phyloP scores from a whole-genome alignment of 2,797 vertebrate species.

The Psittacula echo region DNA sequence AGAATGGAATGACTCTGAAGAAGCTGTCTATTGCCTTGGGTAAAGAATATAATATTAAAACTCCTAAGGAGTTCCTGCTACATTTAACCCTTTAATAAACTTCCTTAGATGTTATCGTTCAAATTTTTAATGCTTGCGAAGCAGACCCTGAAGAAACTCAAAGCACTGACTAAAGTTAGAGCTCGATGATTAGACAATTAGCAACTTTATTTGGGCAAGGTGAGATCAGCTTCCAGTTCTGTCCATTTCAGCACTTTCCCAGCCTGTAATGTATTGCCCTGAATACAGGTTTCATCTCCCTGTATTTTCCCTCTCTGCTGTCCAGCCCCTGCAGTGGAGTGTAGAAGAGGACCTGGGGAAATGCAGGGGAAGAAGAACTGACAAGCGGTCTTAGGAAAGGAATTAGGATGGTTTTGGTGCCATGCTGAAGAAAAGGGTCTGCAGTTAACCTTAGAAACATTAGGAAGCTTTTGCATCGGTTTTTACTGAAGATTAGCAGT shows the following conservation, averaged over 20 bases:
- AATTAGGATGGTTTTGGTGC: not conserved
- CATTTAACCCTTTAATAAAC: conserved; percentile 46
- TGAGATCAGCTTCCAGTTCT: not conserved
- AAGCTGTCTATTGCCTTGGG: conserved; percentile 41
- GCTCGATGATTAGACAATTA: not conserved
- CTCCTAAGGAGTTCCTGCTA: not conserved
- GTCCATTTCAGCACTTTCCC: not conserved
- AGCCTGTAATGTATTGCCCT: not conserved
- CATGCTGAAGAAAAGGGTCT: not conserved
- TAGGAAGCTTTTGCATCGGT: not conserved
- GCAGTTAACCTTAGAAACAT: not conserved
- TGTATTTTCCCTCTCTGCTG: not conserved
- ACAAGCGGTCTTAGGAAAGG: not conserved
- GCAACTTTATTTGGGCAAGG: not conserved
- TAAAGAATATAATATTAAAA: conserved; percentile 36
- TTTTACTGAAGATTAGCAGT: conserved; percentile 35
- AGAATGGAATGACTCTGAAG: conserved; percentile 60
- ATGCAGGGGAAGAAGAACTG: not conserved
- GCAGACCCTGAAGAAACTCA: not conserved
- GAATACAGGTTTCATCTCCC: not conserved
- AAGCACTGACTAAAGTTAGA: not conserved
- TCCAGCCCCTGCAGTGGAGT: not conserved
- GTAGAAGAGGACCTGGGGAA: not conserved
- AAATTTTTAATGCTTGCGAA: not conserved
- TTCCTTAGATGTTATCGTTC: not conserved